A percentile compares a stretch with the other conserved stretches of the same genome.
Evolutionary conservation across 2,888 invertebrate species (phyloP).

Genomic region (Himalopsyche anomala): DNA sequence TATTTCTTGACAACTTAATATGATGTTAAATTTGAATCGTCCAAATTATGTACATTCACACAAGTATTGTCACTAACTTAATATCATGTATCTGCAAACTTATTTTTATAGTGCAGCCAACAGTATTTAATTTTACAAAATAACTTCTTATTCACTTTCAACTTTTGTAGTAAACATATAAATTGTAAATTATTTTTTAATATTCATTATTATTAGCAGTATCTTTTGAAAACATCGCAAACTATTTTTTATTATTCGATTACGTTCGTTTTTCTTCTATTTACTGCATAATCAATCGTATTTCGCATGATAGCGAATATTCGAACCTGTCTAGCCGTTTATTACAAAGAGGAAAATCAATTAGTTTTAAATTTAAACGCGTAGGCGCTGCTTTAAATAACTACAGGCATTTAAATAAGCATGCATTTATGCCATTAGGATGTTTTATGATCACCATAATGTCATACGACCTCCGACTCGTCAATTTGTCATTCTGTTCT

Average conservation of each 20-base stretch:
- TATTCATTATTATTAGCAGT: background rate
- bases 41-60: too few relatives aligned
- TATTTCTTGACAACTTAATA: too few relatives aligned
- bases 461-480: background rate
- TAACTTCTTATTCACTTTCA: too few relatives aligned
- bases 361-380: background rate
- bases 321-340: background rate
- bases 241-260: background rate
- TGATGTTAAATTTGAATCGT: too few relatives aligned
- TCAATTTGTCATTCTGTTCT: background rate
- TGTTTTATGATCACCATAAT: slow-evolving; percentile 39
- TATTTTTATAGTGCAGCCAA: too few relatives aligned
- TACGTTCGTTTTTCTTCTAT: too few relatives aligned
- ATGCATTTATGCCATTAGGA: slow-evolving; percentile 8
- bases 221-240: background rate
- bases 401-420: slow-evolving; percentile 5
- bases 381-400: slow-evolving; percentile 38
- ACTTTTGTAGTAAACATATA: too few relatives aligned
- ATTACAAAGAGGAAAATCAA: slow-evolving; percentile 18
- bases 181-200: too few relatives aligned
- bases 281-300: background rate
- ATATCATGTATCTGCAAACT: too few relatives aligned
- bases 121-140: too few relatives aligned
- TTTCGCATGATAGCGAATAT: background rate
- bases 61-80: too few relatives aligned